These are phyloP conservation scores for Philereme vetulata DNA, from an alignment of 2,888 invertebrate species.

Conservation along the genomic window DNA sequence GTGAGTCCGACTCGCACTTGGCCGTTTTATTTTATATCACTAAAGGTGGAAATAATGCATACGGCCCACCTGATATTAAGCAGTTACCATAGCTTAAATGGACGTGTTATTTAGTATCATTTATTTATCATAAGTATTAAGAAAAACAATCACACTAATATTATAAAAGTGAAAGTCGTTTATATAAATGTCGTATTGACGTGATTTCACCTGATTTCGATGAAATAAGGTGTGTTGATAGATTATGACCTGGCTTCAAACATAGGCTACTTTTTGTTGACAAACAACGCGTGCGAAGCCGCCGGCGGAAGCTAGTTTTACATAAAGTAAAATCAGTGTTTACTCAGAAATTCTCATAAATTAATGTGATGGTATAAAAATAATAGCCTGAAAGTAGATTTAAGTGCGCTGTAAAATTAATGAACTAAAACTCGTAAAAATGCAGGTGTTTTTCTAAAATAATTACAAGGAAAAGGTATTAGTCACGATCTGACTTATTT, in stretches of 20 bases:
- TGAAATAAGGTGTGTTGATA: too few species aligned
- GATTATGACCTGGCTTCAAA: too few species aligned
- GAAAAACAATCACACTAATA: background rate
- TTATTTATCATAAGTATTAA: background rate
- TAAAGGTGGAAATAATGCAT: too few species aligned
- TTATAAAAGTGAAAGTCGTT: background rate
- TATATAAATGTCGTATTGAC: too few species aligned
- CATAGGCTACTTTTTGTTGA: too few species aligned
- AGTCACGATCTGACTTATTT: too few species aligned
- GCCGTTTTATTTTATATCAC: background rate
- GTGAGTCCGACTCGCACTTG: too few species aligned
- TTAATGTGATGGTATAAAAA: slow-evolving; percentile 2
- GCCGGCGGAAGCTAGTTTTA: too few species aligned
- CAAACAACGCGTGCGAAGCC: too few species aligned
- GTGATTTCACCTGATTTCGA: too few species aligned
- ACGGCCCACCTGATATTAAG: background rate
- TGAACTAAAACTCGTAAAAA: slow-evolving; percentile 14
- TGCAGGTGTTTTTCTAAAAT: slow-evolving; percentile 10
- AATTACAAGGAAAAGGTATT: slow-evolving; percentile 1
- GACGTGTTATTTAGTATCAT: background rate
- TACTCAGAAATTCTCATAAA: background rate
- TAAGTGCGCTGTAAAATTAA: slow-evolving; percentile 15
- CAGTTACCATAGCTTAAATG: background rate
- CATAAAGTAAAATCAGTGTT: too few species aligned
- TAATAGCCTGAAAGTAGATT: background rate